Evolutionary conservation across 2,888 invertebrate genomes (phyloP).

Genomic region (Siphonodentalium dalli): DNA sequence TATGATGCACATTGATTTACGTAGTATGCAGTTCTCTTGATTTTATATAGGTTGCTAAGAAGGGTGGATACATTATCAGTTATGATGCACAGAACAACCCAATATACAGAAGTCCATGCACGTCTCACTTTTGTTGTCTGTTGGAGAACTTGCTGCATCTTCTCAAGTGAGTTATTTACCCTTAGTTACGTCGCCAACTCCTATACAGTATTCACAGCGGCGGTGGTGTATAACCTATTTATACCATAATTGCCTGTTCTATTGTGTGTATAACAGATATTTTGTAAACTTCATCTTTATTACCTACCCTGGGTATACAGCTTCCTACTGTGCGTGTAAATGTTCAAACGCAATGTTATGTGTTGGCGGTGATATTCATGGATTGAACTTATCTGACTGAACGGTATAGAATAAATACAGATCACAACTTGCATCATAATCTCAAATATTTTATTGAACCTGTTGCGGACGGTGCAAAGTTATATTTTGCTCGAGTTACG

Average conservation of each 20-base stretch:
- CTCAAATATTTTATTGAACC: too few species aligned
- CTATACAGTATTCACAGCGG: slow-evolving; percentile 4
- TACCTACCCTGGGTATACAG: too few species aligned
- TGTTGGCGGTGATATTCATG: too few species aligned
- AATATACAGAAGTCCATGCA: slow-evolving; percentile 85
- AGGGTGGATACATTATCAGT: slow-evolving; percentile 84
- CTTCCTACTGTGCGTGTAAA: too few species aligned
- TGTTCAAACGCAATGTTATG: not conserved
- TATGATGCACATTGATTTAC: slow-evolving; percentile 77
- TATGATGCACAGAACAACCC: slow-evolving; percentile 79
- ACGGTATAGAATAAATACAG: too few species aligned
- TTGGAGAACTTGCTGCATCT: slow-evolving; percentile 81
- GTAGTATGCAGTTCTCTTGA: not conserved
- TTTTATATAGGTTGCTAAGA: slow-evolving; percentile 72
- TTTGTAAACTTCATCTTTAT: not conserved
- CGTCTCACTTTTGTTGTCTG: slow-evolving; percentile 81
- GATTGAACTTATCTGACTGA: too few species aligned
- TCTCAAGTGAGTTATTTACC: slow-evolving; percentile 68
- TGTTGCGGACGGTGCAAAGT: too few species aligned
- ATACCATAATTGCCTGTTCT: too few species aligned
- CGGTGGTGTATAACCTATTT: too few species aligned
- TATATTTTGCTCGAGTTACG: too few species aligned
- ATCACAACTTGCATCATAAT: too few species aligned
- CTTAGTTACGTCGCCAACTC: not conserved
- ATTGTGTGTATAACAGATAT: too few species aligned